Evolutionary conservation across 2,797 vertebrate species (phyloP).

Genomic region (Coregonus suidteri): DNA sequence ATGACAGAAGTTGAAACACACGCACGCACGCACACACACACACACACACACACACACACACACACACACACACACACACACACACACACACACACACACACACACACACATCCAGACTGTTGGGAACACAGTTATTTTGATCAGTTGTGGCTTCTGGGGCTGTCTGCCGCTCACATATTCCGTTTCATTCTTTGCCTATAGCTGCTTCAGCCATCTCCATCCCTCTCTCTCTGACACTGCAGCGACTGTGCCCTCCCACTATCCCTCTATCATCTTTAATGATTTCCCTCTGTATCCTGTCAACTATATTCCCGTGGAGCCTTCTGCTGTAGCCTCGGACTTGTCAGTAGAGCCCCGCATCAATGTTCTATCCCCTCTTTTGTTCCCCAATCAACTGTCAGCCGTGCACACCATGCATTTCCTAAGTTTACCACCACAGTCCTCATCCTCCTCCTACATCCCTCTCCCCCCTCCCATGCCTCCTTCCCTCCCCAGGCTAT

Average conservation of each 20-base stretch:
- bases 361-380: constrained; percentile 6
- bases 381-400: constrained; percentile 35
- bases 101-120: background rate
- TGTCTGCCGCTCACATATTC: constrained; percentile 21
- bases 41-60: too few species aligned
- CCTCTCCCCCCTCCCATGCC: background rate
- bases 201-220: background rate
- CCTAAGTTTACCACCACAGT: background rate
- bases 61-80: background rate
- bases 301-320: constrained; percentile 14
- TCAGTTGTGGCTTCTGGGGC: background rate
- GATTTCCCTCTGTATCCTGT: constrained; percentile 62
- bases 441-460: background rate
- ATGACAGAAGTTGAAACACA: background rate
- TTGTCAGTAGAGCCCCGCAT: background rate
- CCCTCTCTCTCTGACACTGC: background rate
- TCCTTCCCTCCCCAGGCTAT: background rate
- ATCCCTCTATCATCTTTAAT: constrained; percentile 47
- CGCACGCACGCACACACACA: background rate
- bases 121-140: constrained; percentile 12
- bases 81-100: constrained; percentile 1
- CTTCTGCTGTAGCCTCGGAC: background rate
- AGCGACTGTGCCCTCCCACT: constrained; percentile 37
- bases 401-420: constrained; percentile 2
- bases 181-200: constrained; percentile 2